phyloP scores from a whole-genome alignment of 2,888 invertebrate genomes.

The Colletes collaris region DNA sequence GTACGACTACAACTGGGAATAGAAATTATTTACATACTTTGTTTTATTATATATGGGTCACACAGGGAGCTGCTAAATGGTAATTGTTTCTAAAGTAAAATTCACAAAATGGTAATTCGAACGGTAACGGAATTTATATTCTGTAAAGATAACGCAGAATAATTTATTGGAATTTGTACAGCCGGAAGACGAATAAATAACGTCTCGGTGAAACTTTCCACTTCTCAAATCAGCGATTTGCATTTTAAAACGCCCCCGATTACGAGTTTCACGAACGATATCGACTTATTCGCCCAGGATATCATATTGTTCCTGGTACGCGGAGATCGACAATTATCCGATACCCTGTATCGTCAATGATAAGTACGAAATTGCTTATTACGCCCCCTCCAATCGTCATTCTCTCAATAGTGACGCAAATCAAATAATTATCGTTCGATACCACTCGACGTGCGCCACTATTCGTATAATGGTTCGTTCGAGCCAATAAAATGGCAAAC shows the following conservation, averaged over 20 bases:
- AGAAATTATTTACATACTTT: too few species aligned
- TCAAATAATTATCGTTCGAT: not conserved
- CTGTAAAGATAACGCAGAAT: too few species aligned
- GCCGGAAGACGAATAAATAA: too few species aligned
- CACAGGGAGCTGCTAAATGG: too few species aligned
- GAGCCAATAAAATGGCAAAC: not conserved
- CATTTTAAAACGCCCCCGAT: conserved; percentile 19
- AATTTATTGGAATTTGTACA: too few species aligned
- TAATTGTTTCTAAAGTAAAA: not conserved
- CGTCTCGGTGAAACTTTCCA: not conserved
- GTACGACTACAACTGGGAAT: too few species aligned
- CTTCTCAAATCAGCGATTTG: not conserved
- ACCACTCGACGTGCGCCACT: not conserved
- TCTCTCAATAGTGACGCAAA: conserved; percentile 18
- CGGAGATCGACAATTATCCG: not conserved
- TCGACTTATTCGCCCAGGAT: not conserved
- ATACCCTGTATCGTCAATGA: conserved; percentile 6
- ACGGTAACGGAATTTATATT: too few species aligned
- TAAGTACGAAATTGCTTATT: conserved; percentile 22
- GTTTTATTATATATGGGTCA: too few species aligned
- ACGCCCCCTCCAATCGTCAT: conserved; percentile 43
- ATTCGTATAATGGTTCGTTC: too few species aligned
- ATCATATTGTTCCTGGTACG: not conserved
- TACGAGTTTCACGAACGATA: not conserved
- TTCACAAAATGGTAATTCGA: not conserved